Evolutionary conservation across 2,113 vertebrate genomes (phyloP).

Genomic region (Crypturellus undulatus): DNA sequence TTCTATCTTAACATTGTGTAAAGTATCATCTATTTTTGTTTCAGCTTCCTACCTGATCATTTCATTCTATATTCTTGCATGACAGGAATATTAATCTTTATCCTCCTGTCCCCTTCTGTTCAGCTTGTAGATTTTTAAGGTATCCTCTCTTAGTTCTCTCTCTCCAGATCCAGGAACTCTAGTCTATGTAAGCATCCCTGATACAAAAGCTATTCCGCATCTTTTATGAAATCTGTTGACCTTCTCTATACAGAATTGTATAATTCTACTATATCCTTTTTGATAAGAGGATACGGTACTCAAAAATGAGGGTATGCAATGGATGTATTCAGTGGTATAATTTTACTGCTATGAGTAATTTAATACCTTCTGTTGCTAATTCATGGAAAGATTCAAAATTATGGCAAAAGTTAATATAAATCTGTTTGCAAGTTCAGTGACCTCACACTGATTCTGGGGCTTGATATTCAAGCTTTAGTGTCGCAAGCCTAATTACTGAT

Average conservation of each 20-base stretch:
- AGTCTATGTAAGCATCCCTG: not conserved
- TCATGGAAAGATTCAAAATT: not conserved
- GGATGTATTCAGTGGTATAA: not conserved
- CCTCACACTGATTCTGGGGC: not conserved
- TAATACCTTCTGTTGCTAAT: not conserved
- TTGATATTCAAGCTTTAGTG: not conserved
- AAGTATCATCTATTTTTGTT: not conserved
- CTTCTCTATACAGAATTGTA: not conserved
- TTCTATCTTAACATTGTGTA: not conserved
- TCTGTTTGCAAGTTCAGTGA: not conserved
- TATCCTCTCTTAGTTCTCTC: not conserved
- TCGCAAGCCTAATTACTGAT: not conserved
- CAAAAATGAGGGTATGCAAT: not conserved
- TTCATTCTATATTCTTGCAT: not conserved
- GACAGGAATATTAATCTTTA: not conserved
- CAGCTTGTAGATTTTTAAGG: rapidly evolving
- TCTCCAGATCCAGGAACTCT: not conserved
- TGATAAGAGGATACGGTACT: not conserved
- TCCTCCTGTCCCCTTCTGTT: not conserved
- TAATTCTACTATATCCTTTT: not conserved
- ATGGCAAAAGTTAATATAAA: not conserved
- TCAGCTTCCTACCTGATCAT: not conserved
- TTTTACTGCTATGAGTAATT: not conserved
- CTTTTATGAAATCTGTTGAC: not conserved
- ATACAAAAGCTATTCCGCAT: not conserved